Evolutionary conservation across 2,888 invertebrate species (phyloP).

Genomic region (Willowsia nigromaculata): DNA sequence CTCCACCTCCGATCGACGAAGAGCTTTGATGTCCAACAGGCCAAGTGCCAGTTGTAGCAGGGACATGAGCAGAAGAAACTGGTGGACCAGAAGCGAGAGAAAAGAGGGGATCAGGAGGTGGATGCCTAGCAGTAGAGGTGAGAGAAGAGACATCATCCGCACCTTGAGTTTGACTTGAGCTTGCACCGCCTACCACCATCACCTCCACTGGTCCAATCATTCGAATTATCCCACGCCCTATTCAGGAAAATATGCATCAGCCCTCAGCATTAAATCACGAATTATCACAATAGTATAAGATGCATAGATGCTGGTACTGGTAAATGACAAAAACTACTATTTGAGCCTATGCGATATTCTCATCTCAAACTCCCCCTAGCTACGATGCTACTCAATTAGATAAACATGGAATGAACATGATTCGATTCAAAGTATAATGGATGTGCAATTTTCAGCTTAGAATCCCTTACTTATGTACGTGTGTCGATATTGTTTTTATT

Average conservation of each 20-base stretch:
- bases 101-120: background rate
- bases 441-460: background rate
- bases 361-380: too few species aligned
- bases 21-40: slow-evolving; percentile 17
- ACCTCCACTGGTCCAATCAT: slow-evolving; percentile 51
- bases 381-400: too few species aligned
- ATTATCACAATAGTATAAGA: background rate
- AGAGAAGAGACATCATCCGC: background rate
- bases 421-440: too few species aligned
- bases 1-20: background rate
- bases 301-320: background rate
- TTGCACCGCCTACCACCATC: slow-evolving; percentile 43
- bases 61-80: background rate
- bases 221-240: slow-evolving; percentile 46
- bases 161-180: slow-evolving; percentile 19
- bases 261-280: slow-evolving; percentile 36
- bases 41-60: slow-evolving; percentile 14
- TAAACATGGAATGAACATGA: too few species aligned
- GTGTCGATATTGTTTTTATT: slow-evolving; percentile 31
- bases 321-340: background rate
- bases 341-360: background rate
- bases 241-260: slow-evolving; percentile 48
- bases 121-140: background rate
- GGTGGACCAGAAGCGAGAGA: background rate
- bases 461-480: background rate